A percentile compares a stretch with the other conserved stretches of the same genome.
These are phyloP conservation scores for Arctocebus calabarensis DNA, from an alignment of 2,797 vertebrate species.

Conservation along the genomic window DNA sequence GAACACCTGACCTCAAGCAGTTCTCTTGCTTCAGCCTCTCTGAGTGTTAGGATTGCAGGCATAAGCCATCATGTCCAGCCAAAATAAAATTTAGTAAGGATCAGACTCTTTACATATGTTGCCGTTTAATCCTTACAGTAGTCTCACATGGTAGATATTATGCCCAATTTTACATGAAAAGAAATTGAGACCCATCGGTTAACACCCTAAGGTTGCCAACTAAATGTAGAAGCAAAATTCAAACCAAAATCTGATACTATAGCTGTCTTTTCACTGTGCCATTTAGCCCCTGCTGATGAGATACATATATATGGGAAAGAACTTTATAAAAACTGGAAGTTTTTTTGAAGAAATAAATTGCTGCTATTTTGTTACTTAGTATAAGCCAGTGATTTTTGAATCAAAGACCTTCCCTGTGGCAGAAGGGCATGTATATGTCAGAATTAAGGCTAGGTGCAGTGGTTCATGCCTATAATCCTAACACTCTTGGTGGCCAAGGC, in stretches of 20 bases:
- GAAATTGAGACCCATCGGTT: not conserved
- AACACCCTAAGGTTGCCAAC: not conserved
- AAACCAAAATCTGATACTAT: not conserved
- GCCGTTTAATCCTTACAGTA: not conserved
- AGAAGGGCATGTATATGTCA: not conserved
- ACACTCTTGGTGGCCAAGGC: too few relatives aligned
- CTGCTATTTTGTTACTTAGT: too few relatives aligned
- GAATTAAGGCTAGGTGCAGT: not conserved
- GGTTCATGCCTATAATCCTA: too few relatives aligned
- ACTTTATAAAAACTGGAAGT: conserved; percentile 9
- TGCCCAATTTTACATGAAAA: not conserved
- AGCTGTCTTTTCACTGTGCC: not conserved
- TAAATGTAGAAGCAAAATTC: conserved; percentile 26
- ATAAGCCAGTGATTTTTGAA: not conserved
- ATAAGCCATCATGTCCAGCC: too few relatives aligned
- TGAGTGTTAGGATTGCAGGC: too few relatives aligned
- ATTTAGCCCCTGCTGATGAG: not conserved
- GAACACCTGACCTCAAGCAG: too few relatives aligned
- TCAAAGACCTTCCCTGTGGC: not conserved
- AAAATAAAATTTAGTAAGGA: not conserved
- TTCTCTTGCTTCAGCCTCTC: too few relatives aligned
- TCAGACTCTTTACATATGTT: not conserved
- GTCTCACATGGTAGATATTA: not conserved
- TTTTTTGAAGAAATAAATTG: too few relatives aligned
- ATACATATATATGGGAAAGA: not conserved